A percentile compares a stretch with the other conserved stretches of the same genome.
Evolutionary conservation across 1,140 invertebrate genomes (phyloP).

Genomic region (Melitaea cinxia): DNA sequence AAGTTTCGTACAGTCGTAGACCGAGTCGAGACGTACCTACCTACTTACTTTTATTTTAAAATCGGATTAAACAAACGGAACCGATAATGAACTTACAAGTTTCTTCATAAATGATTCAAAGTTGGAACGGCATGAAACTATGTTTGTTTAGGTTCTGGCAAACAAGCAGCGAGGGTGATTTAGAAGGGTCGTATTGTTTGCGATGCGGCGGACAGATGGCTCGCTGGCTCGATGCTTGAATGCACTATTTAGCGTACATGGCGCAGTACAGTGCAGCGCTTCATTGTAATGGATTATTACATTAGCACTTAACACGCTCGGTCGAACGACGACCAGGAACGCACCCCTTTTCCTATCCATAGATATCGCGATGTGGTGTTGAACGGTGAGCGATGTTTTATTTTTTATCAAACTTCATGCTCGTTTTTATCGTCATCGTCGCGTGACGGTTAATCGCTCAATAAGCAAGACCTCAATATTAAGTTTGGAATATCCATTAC

Average conservation of each 20-base stretch:
- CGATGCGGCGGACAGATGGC: constrained; percentile 74
- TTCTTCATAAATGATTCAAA: constrained; percentile 52
- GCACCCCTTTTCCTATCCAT: constrained; percentile 53
- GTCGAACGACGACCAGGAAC: constrained; percentile 66
- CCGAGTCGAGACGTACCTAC: no score
- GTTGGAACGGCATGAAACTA: constrained; percentile 51
- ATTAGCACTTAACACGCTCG: constrained; percentile 79
- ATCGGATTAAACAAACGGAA: constrained; percentile 16
- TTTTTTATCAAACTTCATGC: constrained; percentile 27
- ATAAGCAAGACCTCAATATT: constrained; percentile 43
- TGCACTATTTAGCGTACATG: constrained; percentile 75
- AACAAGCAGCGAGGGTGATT: constrained; percentile 71
- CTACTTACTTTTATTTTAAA: constrained; percentile 21
- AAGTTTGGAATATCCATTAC: constrained; percentile 28
- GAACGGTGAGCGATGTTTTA: constrained; percentile 53
- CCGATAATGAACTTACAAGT: constrained; percentile 47
- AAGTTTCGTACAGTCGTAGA: neutral
- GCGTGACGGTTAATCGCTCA: constrained; percentile 56
- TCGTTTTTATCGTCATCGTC: constrained; percentile 42
- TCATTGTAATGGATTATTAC: constrained; percentile 81
- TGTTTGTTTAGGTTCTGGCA: constrained; percentile 75
- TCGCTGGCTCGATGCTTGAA: constrained; percentile 64
- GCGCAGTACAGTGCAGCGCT: constrained; percentile 50
- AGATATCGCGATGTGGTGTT: constrained; percentile 46
- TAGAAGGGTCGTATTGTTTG: constrained; percentile 72